Conservation (phyloP, 2,797 vertebrate genomes). For the Kryptolebias ocellatus region DNA sequence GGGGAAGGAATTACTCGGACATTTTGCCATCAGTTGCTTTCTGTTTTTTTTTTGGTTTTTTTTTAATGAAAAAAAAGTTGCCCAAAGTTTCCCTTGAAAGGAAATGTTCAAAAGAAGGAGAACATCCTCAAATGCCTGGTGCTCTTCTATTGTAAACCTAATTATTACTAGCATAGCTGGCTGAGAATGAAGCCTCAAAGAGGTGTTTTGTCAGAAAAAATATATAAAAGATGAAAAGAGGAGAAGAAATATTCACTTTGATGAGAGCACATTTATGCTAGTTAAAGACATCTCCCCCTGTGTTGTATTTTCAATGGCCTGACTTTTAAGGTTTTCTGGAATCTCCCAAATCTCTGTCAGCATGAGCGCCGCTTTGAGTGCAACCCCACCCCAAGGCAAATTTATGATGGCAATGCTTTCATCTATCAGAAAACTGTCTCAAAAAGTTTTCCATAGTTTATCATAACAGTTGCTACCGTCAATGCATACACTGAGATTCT, state of each 20-base stretch:
- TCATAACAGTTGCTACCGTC: slow-evolving; percentile 34
- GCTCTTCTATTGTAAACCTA: slow-evolving; percentile 64
- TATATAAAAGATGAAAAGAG: slow-evolving; percentile 71
- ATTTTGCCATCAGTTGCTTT: slow-evolving; percentile 29
- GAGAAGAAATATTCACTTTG: slow-evolving; percentile 63
- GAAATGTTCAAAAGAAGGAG: slow-evolving; percentile 50
- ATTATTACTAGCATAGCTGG: slow-evolving; percentile 66
- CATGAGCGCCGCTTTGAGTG: slow-evolving; percentile 56
- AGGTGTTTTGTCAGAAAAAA: slow-evolving; percentile 63
- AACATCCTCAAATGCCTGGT: slow-evolving; percentile 42
- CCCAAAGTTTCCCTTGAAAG: slow-evolving; percentile 44
- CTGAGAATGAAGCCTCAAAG: slow-evolving; percentile 57
- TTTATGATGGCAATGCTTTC: slow-evolving; percentile 67
- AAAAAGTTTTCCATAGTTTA: slow-evolving; percentile 24
- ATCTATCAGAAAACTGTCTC: slow-evolving; percentile 42
- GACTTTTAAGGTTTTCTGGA: slow-evolving; percentile 62
- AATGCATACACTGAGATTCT: slow-evolving; percentile 19
- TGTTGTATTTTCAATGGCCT: slow-evolving; percentile 58
- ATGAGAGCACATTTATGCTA: slow-evolving; percentile 60
- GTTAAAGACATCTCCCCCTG: slow-evolving; percentile 39
- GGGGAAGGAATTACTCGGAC: slow-evolving; percentile 50
- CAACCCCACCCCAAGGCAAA: slow-evolving; percentile 53
- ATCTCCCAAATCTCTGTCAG: slow-evolving; percentile 63
- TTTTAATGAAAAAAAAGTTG: slow-evolving; percentile 39
- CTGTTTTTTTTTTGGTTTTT: slow-evolving; percentile 26